Conservation (phyloP, 2,888 invertebrate genomes). For the Deroplatys truncata region DNA sequence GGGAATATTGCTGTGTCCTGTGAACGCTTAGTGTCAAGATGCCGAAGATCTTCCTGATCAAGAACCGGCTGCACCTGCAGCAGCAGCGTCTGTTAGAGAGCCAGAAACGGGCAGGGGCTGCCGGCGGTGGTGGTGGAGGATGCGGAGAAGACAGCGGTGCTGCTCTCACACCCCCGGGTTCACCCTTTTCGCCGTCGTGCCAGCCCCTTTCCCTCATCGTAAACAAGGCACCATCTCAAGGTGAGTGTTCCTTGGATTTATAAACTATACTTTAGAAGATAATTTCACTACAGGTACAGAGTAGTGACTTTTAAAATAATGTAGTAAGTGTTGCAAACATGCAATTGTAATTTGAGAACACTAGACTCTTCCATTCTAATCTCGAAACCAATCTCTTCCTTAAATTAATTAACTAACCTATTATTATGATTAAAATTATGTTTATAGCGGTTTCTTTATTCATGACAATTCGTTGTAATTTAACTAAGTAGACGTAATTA, state of each 20-base stretch:
- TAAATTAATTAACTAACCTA: too few species aligned
- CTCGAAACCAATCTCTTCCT: too few species aligned
- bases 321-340: too few species aligned
- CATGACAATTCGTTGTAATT: too few species aligned
- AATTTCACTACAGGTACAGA: too few species aligned
- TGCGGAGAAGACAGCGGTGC: conserved; percentile 36
- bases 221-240: conserved; percentile 37
- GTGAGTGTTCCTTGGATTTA: not conserved
- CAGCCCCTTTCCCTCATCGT: conserved; percentile 51
- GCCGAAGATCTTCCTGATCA: conserved; percentile 92
- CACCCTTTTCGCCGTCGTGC: conserved; percentile 36
- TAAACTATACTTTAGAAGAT: too few species aligned
- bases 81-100: conserved; percentile 78
- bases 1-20: not conserved
- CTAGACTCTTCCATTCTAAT: too few species aligned
- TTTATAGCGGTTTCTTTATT: too few species aligned
- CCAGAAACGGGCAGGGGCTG: conserved; percentile 57
- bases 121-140: conserved; percentile 38
- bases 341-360: too few species aligned
- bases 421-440: too few species aligned
- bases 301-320: too few species aligned
- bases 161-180: conserved; percentile 43
- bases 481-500: too few species aligned
- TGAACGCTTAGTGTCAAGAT: conserved; percentile 47
- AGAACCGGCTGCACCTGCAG: conserved; percentile 87